Conservation (phyloP, 2,113 vertebrate species). For the Sebastes schlegelii region DNA sequence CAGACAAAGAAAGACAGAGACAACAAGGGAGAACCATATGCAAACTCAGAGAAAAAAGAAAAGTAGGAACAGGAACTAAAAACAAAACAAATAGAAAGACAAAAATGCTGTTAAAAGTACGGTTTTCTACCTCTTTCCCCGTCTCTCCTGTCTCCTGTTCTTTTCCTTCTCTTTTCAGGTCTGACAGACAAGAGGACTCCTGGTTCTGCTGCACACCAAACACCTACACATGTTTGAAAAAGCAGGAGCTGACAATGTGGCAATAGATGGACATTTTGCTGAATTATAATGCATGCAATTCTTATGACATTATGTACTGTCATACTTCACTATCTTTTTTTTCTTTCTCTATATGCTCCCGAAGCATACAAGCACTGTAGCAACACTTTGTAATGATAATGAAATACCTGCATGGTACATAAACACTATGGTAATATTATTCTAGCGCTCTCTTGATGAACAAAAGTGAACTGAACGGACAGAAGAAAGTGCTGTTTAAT, state of each 20-base stretch:
- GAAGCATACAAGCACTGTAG: not conserved
- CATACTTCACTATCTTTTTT: not conserved
- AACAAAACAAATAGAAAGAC: not conserved
- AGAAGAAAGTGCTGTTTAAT: conserved; percentile 23
- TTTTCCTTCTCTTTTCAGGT: conserved; percentile 71
- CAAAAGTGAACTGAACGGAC: conserved; percentile 13
- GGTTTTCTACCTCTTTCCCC: conserved; percentile 87
- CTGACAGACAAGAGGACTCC: conserved; percentile 56
- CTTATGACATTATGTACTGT: not conserved
- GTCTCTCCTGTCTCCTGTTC: conserved; percentile 83
- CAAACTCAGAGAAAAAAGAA: not conserved
- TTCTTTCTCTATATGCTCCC: not conserved
- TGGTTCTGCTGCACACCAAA: conserved; percentile 94
- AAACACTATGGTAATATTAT: conserved; percentile 8
- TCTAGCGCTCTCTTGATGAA: conserved; percentile 7
- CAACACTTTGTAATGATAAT: conserved; percentile 10
- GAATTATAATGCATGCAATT: not conserved
- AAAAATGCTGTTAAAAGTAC: not conserved
- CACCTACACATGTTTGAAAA: conserved; percentile 82
- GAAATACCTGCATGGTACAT: conserved; percentile 4
- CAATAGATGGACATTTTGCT: not conserved
- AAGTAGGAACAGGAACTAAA: not conserved
- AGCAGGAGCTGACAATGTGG: not conserved
- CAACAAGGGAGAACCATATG: no score
- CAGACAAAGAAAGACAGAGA: not conserved